Percentiles rank a stretch among this genome's conserved stretches.
These are phyloP conservation scores for Schizothorax lantsangensis DNA, from an alignment of 2,797 vertebrate genomes.

Conservation along the genomic window DNA sequence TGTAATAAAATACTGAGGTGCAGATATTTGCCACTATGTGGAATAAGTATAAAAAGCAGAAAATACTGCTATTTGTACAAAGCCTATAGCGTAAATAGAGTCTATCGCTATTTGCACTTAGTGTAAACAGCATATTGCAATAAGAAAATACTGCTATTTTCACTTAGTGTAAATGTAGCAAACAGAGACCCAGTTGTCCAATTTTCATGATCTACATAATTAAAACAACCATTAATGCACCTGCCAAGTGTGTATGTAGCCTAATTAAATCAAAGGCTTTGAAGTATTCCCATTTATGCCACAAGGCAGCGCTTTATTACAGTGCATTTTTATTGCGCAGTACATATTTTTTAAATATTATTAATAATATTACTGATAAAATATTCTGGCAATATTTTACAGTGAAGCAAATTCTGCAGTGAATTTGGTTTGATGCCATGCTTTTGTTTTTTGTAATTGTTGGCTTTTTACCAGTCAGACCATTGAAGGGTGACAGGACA, in stretches of 20 bases:
- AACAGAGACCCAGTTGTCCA: too few species aligned
- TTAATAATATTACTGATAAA: not conserved
- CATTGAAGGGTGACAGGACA: not conserved
- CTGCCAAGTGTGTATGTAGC: not conserved
- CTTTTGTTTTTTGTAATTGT: not conserved
- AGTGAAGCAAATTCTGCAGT: not conserved
- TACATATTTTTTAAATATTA: too few species aligned
- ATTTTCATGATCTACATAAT: not conserved
- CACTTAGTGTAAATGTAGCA: too few species aligned
- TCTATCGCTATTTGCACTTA: too few species aligned
- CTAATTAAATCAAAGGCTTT: not conserved
- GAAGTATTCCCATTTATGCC: not conserved
- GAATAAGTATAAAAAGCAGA: too few species aligned
- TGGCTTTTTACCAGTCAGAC: not conserved
- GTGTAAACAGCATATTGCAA: too few species aligned
- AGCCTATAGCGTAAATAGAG: too few species aligned
- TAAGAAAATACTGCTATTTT: too few species aligned
- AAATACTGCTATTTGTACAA: too few species aligned
- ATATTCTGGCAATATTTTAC: not conserved
- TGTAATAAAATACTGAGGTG: too few species aligned
- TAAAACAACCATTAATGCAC: not conserved
- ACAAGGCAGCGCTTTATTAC: not conserved
- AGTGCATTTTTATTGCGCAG: too few species aligned
- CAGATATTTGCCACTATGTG: too few species aligned
- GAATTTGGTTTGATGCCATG: not conserved